Evolutionary conservation across 2,113 vertebrate genomes (phyloP), one percentile per base, ranked within the genome.

Genomic region (Andinoacara biseriatus): DNA sequence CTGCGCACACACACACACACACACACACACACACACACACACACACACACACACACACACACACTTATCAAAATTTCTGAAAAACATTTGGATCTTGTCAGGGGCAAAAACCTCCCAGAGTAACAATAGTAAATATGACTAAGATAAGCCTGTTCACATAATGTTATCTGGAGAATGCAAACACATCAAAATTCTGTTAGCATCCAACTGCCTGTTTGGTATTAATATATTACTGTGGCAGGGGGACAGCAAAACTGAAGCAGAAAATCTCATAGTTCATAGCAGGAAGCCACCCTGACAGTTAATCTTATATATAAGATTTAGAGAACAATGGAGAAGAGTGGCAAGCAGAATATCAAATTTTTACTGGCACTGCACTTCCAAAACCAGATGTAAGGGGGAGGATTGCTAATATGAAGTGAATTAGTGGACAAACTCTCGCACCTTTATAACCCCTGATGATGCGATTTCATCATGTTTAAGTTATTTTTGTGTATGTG

Each of bases 81-180:
- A 67, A 26, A 72, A 15, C 20, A 72, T 80, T 83, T 78, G 79
- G 52, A 75, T 76, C 76, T 83, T 82, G 74, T 90, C 78, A 74
- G 76, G 24, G 52, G 78, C n/a, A 24, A 80, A 86, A 10, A 79
- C 74, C 72, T 88, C 84, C 76, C 61, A 59, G 40, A 89, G 77
- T 58, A 86, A 85, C 29, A 43, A 88, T 60, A 67, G 83, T 87
- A 87, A 89, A 88, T 87, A 92, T 74, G 76, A 63, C 63, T 9
- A 35, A 77, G 81, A 88, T 89, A 91, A 86, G 59, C 74, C 67
- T 83, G 82, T 81, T 89, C 49, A 82, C 79, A 84, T 78, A 84
- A 80, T 76, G 76, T 58, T 85, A 78, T 84, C 80, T 40, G 58
- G 65, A 54, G 56, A 10, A 14, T n/a, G 57, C 74, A 76, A 31